Base-by-base conservation (phyloP, 2,888 invertebrate genomes). In the Parasteatoda lunata region DNA sequence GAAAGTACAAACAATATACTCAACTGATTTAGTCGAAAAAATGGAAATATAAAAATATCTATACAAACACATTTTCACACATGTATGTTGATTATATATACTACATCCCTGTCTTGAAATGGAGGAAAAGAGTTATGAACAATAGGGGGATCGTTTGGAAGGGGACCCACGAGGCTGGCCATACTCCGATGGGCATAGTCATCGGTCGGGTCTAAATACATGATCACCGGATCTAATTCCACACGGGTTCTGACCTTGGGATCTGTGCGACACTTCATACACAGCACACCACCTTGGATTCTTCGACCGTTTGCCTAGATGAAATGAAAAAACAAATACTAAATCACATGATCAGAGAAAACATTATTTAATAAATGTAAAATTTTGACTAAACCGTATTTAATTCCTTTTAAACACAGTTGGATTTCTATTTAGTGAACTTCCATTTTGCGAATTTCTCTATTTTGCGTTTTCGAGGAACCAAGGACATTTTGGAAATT, bases 241-340 rank as follows among this genome's bases (percentile, higher is more conserved):
- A 79, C 54, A 13, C 81, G 65, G 6, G 83, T 82, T n/a, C 82
- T 68, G 15, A 76, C 68, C 9, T n/a, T 49, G 11, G 87, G 82
- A 15, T 81, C 66, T 8, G 78, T 83, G 5, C 66, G 82, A 88
- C 87, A 88, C 69, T 79, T 88, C 65, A 83, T 69, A 51, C 87
- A 88, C 13, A 88, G 13, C 7, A 70, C 54, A 15, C 87, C 87
- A 9, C 75, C 87, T 15, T n/a, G 11, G 8, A 83, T 78, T 7
- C 5, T 15, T 13, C 76, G 45, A 7, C 79, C 78, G 66, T 54
- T 78, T 4, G 83, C 65, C 87, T 88, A 45, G 30, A 81, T 13
- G 48, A 77, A 47, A 11, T 48, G 49, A 72, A 54, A 72, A 30
- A 70, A 45, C 30, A 30, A 30, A 30, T 30, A 30, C 30, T 30